Evolutionary conservation across 2,113 vertebrate genomes (phyloP), one percentile per base, ranked within the genome.

Genomic region (Prunella himalayana): DNA sequence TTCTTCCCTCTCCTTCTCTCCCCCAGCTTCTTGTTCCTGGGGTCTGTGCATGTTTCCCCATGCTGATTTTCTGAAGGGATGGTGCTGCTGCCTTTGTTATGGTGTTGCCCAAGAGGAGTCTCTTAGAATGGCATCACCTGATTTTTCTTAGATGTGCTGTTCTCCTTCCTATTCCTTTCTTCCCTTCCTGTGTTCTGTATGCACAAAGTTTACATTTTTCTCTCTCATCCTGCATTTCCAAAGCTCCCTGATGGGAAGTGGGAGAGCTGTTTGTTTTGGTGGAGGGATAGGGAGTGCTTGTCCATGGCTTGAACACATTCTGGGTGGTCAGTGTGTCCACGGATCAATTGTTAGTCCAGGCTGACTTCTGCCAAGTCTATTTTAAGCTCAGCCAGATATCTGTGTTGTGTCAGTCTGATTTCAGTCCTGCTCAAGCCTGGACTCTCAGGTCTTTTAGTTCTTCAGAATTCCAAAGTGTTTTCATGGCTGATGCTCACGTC

Each of bases 281-380:
- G 86, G 81, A 56, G 61, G 59, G 56, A 12, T 35, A 3, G 23
- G 28, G 73, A 72, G 53, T 5, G 1, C 73, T 79, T 17, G 0
- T 23, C 24, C 1, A 19, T n/a, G 87, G 37, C 50, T 72, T 11
- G 54, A 72, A 21, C 88, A 3, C 15, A 0, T 66, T 83, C 76
- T 60, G 88, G 76, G 88, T 71, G 88, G 92, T 75, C 94, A 64
- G 80, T 25, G 2, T 5, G 5, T 54, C 41, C 76, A 47, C 13
- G 0, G 19, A 86, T 92, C 6, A 13, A 86, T 94, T 68, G 65
- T 86, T 77, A 68, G 76, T 54, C 59, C 69, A 59, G 41, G 33
- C 79, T 54, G 82, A 39, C 80, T 90, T 53, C 95, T 85, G 73
- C 95, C 95, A 65, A 72, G 68, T 66, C 91, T 93, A 21, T 95